Conservation (phyloP, 2,113 vertebrate species). For the Caranx ignobilis region DNA sequence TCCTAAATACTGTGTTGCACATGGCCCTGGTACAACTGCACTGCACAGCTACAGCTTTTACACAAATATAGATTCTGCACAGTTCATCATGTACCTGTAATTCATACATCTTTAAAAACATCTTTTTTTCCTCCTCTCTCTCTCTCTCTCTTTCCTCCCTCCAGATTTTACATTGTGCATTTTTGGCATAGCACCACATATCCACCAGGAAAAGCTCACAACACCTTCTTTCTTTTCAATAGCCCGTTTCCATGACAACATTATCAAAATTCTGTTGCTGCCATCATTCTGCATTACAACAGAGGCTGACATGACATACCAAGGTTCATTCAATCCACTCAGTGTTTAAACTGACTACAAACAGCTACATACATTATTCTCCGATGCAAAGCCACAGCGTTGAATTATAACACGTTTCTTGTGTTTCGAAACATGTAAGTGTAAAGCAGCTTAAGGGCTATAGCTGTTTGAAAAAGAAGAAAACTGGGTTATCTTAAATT, state of each 20-base stretch:
- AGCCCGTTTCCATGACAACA: constrained; percentile 62
- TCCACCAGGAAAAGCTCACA: constrained; percentile 34
- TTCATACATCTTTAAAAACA: constrained; percentile 38
- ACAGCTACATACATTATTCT: constrained; percentile 9
- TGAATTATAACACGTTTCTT: constrained; percentile 17
- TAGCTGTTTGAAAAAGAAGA: constrained; percentile 19
- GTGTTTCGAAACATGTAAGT: constrained; percentile 23
- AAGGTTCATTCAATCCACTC: constrained; percentile 36
- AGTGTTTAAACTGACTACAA: constrained; percentile 1
- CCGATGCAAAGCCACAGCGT: not conserved
- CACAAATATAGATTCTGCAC: constrained; percentile 2
- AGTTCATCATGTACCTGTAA: not conserved
- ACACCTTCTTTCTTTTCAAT: constrained; percentile 38
- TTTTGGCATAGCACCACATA: constrained; percentile 37
- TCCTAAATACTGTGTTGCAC: constrained; percentile 4
- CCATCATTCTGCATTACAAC: constrained; percentile 32
- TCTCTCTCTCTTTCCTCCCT: not conserved
- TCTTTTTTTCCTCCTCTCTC: not conserved
- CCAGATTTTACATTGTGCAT: not conserved
- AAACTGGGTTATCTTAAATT: constrained; percentile 59
- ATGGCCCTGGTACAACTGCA: constrained; percentile 6
- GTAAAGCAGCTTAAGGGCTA: constrained; percentile 49
- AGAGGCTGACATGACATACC: constrained; percentile 17
- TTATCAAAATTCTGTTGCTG: constrained; percentile 48
- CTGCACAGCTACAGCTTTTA: constrained; percentile 18